phyloP scores from a whole-genome alignment of 2,888 invertebrate species.

The Callimorpha dominula region DNA sequence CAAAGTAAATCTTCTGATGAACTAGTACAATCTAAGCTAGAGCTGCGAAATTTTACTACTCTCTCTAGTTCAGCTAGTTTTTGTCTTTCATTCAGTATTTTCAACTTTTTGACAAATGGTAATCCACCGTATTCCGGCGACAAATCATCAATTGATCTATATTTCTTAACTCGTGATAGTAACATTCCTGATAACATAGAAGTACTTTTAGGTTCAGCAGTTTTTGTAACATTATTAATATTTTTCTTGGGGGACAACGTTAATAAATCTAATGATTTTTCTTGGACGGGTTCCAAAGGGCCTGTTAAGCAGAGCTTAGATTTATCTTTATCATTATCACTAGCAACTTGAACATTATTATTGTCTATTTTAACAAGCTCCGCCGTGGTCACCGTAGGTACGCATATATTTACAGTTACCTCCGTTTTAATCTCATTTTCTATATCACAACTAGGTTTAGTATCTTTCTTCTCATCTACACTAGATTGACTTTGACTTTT shows the following conservation, averaged over 20 bases:
- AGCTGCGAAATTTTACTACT: slow-evolving; percentile 91
- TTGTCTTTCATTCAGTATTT: slow-evolving; percentile 95
- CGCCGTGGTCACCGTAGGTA: slow-evolving; percentile 77
- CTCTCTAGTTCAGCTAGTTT: slow-evolving; percentile 94
- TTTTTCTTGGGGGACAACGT: slow-evolving; percentile 76
- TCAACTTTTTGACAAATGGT: slow-evolving; percentile 95
- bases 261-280: slow-evolving; percentile 80
- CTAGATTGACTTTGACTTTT: slow-evolving; percentile 77
- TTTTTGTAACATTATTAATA: slow-evolving; percentile 52
- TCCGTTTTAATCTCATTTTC: slow-evolving; percentile 63
- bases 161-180: slow-evolving; percentile 88
- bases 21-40: slow-evolving; percentile 91
- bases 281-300: slow-evolving; percentile 81
- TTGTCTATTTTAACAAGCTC: slow-evolving; percentile 84
- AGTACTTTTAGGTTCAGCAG: slow-evolving; percentile 58
- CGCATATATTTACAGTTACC: slow-evolving; percentile 69
- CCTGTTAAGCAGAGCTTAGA: slow-evolving; percentile 78
- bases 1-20: slow-evolving; percentile 87
- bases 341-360: slow-evolving; percentile 77
- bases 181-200: slow-evolving; percentile 63
- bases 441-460: slow-evolving; percentile 52
- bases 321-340: slow-evolving; percentile 75
- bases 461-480: slow-evolving; percentile 70
- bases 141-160: slow-evolving; percentile 94
- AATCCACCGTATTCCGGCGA: slow-evolving; percentile 95